Percentiles rank a stretch among this genome's conserved stretches.
phyloP scores from a whole-genome alignment of 2,888 invertebrate species.

The Eupsilia transversa region DNA sequence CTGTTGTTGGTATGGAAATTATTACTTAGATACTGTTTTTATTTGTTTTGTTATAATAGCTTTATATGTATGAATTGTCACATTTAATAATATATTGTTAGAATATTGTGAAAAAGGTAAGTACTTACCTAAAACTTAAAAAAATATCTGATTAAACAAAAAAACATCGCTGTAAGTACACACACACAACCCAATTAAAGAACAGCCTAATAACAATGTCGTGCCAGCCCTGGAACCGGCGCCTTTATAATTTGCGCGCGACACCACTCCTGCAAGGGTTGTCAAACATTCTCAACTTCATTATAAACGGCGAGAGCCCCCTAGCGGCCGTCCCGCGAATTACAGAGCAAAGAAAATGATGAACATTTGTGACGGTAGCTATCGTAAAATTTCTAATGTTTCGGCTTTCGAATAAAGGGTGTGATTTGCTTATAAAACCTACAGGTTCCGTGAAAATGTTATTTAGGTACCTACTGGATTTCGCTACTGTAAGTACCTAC shows the following conservation, averaged over 20 bases:
- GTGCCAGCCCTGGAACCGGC: conserved; percentile 74
- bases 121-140: no score
- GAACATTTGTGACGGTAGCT: conserved; percentile 47
- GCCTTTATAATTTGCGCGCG: conserved; percentile 73
- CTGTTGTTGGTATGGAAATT: not conserved
- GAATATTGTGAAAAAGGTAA: no score
- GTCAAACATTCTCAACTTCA: conserved; percentile 79
- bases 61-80: not conserved
- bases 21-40: no score
- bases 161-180: conserved; percentile 33
- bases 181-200: conserved; percentile 10
- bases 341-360: conserved; percentile 65
- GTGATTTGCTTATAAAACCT: conserved; percentile 22
- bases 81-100: not conserved
- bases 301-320: conserved; percentile 74
- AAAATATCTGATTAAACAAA: conserved; percentile 31
- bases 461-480: not conserved
- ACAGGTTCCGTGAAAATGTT: not conserved
- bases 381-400: conserved; percentile 41
- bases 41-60: not conserved
- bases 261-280: conserved; percentile 73
- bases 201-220: conserved; percentile 10
- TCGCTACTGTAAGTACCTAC: not conserved
- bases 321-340: conserved; percentile 70
- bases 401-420: conserved; percentile 20